These are phyloP conservation scores for Clangula hyemalis DNA, from an alignment of 2,797 vertebrate genomes.

Conservation along the genomic window DNA sequence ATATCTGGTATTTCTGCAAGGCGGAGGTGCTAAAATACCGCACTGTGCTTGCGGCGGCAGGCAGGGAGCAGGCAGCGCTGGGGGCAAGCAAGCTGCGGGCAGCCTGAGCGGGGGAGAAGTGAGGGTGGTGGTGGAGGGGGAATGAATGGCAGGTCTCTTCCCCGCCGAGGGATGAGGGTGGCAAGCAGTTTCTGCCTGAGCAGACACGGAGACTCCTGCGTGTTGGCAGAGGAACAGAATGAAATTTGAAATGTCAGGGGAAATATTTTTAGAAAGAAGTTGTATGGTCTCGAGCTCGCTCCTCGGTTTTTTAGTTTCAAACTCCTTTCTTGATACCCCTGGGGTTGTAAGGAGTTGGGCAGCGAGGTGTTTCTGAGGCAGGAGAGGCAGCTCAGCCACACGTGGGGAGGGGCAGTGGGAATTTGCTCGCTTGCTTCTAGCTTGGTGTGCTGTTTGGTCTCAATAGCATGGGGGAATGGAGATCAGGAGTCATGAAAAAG, in stretches of 20 bases:
- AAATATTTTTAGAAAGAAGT: not conserved
- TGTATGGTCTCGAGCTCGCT: not conserved
- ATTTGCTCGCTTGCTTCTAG: not conserved
- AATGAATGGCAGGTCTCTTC: not conserved
- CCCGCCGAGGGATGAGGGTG: not conserved
- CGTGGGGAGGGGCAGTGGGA: rapidly evolving
- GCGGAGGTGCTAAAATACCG: not conserved
- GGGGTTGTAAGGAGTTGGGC: not conserved
- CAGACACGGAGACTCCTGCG: not conserved
- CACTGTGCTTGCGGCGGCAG: not conserved
- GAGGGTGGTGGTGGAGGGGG: not conserved
- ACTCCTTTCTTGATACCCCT: not conserved
- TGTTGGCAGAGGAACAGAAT: not conserved
- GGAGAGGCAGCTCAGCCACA: not conserved
- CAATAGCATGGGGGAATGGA: rapidly evolving
- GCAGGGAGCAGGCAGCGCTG: not conserved
- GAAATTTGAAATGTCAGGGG: not conserved
- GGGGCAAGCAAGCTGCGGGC: not conserved
- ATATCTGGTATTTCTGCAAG: not conserved
- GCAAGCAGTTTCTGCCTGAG: not conserved
- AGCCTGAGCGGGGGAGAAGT: too few relatives aligned
- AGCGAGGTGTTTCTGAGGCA: not conserved
- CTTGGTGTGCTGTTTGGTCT: not conserved
- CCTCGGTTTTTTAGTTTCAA: not conserved
- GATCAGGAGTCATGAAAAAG: rapidly evolving